phyloP scores from a whole-genome alignment of 2,797 vertebrate species.

The Bradypodion ventrale region DNA sequence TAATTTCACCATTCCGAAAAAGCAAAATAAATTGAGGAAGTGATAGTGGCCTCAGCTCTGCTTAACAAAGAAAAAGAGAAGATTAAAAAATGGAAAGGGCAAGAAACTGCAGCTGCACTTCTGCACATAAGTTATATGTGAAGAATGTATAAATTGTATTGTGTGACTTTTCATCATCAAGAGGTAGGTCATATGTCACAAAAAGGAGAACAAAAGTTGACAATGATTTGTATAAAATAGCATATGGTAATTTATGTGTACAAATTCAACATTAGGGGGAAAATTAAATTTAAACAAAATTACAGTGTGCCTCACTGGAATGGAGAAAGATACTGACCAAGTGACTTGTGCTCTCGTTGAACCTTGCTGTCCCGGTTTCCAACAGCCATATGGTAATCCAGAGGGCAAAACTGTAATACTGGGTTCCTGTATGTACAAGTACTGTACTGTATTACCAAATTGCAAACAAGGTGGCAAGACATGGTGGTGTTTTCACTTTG shows the following conservation, averaged over 20 bases:
- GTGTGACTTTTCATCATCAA: not conserved
- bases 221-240: no score
- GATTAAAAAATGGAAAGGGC: conserved; percentile 43
- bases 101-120: not conserved
- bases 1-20: conserved; percentile 42
- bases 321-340: no score
- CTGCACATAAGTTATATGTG: not conserved
- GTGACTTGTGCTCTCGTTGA: no score
- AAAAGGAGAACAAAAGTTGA: no score
- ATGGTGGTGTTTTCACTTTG: not conserved
- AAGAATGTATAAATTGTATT: conserved; percentile 44
- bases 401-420: no score
- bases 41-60: conserved; percentile 48
- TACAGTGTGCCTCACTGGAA: no score
- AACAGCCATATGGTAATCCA: no score
- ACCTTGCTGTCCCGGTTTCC: no score
- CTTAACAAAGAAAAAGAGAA: conserved; percentile 20
- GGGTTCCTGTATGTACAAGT: not conserved
- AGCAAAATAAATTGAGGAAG: conserved; percentile 30
- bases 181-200: no score
- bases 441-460: not conserved
- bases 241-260: no score
- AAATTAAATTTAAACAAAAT: no score
- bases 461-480: not conserved
- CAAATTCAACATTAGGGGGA: no score